Evolutionary conservation across 2,797 vertebrate species (phyloP).

Genomic region (Pseudocheirus occidentalis): DNA sequence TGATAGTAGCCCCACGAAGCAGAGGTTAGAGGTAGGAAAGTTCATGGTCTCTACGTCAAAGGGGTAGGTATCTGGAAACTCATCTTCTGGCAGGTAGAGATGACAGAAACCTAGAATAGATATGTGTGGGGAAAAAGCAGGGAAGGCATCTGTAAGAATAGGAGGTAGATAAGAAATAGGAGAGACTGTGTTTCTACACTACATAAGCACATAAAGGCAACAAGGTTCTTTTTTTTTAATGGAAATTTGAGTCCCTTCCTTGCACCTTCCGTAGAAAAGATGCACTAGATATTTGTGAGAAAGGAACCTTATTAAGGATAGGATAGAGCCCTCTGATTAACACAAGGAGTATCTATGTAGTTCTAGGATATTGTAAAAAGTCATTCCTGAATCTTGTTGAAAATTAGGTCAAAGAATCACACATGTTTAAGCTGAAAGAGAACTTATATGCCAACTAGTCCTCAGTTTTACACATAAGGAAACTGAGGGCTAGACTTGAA

Average conservation of each 20-base stretch:
- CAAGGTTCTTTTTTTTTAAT: neutral
- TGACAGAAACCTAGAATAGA: conserved; percentile 86
- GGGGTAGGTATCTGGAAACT: conserved; percentile 84
- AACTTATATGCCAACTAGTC: neutral
- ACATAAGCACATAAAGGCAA: neutral
- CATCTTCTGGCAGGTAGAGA: conserved; percentile 83
- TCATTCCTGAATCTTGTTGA: neutral
- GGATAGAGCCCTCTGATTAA: neutral
- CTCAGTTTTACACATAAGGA: neutral
- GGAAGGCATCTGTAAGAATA: accelerated
- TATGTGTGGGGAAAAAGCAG: neutral
- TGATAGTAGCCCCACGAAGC: conserved; percentile 88
- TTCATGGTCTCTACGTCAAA: conserved; percentile 87
- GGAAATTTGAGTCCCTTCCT: neutral
- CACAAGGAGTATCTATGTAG: neutral
- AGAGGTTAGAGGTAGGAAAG: conserved; percentile 86
- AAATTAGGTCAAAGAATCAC: neutral
- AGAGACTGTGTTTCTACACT: neutral
- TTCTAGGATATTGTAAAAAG: conserved; percentile 2
- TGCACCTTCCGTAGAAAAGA: neutral
- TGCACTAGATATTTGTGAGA: neutral
- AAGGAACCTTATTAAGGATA: neutral
- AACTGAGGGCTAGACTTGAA: neutral
- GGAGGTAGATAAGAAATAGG: neutral
- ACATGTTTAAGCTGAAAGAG: neutral